Base-by-base conservation (phyloP, 1,140 invertebrate genomes). In the Drosophila repleta region DNA sequence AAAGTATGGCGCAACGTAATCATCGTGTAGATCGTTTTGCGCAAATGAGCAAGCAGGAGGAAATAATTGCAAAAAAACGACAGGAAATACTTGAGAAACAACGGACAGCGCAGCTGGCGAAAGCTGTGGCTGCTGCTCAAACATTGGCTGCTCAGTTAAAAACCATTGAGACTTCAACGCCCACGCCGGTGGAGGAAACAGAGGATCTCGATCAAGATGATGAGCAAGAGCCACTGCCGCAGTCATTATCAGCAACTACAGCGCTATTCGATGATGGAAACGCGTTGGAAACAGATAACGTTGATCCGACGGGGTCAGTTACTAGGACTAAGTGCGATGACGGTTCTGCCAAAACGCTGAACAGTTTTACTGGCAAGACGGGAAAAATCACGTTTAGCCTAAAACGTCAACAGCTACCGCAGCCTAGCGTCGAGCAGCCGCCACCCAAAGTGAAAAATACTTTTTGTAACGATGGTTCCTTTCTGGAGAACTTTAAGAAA, bases 401-500 rank as follows among this genome's bases (percentile, higher is more conserved):
- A 0, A 91, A 91, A 48, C 76, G 90, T 6, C 81, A 74, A 29
- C 74, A 81, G 32, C 61, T 90, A 26, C 83, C 69, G 3, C 74
- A 80, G 8, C 90, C 90, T 1, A 76, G 53, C 41, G 79, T 88
- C 1, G 90, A 90, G 7, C 87, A 87, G 39, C 87, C 84, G 0
- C 90, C 78, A 15, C 67, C 90, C n/a, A 91, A 84, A 51, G 68
- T 90, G 17, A 79, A 78, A 43, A 95, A 95, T 91, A 90, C 94
- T 6, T 96, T 96, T 90, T 94, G 93, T 48, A 96, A 96, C 91
- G 96, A 96, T 91, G 96, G 96, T 13, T 95, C 94, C 68, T 96
- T 96, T 87, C 78, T 96, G 29, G 95, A 96, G 79, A 95, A 96
- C 62, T 96, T 96, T 77, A 95, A 94, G 76, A 95, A 95, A 88